Conservation (phyloP, 2,888 invertebrate genomes). For the Cosmia trapezina region DNA sequence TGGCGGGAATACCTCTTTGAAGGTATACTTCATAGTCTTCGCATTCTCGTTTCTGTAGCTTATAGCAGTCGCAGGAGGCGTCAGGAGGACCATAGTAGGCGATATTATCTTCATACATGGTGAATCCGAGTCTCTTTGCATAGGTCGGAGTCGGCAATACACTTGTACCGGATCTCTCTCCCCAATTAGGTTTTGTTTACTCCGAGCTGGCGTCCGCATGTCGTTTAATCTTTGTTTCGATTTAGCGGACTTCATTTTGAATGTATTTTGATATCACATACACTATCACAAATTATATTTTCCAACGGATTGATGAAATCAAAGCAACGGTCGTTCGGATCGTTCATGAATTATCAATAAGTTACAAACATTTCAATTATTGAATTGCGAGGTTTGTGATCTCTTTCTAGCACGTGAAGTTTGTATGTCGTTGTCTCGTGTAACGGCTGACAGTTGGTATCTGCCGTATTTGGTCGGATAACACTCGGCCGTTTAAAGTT, state of each 20-base stretch:
- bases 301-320: conserved; percentile 78
- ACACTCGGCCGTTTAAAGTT: conserved; percentile 60
- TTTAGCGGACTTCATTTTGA: conserved; percentile 86
- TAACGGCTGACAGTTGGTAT: conserved; percentile 58
- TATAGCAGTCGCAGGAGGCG: conserved; percentile 91
- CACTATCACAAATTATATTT: conserved; percentile 67
- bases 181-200: conserved; percentile 82
- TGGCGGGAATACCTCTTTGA: conserved; percentile 96
- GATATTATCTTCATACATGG: conserved; percentile 93
- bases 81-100: conserved; percentile 92
- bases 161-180: conserved; percentile 95
- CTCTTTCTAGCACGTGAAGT: conserved; percentile 56
- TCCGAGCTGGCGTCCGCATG: conserved; percentile 85
- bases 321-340: conserved; percentile 86
- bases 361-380: conserved; percentile 64
- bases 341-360: conserved; percentile 76
- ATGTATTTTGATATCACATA: conserved; percentile 65
- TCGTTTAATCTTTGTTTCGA: conserved; percentile 86
- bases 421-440: conserved; percentile 58
- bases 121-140: conserved; percentile 92
- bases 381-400: conserved; percentile 42
- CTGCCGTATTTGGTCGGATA: conserved; percentile 67
- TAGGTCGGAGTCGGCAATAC: conserved; percentile 95
- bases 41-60: conserved; percentile 90
- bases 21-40: conserved; percentile 94